phyloP scores from a whole-genome alignment of 2,797 vertebrate genomes.

The Allobates femoralis region DNA sequence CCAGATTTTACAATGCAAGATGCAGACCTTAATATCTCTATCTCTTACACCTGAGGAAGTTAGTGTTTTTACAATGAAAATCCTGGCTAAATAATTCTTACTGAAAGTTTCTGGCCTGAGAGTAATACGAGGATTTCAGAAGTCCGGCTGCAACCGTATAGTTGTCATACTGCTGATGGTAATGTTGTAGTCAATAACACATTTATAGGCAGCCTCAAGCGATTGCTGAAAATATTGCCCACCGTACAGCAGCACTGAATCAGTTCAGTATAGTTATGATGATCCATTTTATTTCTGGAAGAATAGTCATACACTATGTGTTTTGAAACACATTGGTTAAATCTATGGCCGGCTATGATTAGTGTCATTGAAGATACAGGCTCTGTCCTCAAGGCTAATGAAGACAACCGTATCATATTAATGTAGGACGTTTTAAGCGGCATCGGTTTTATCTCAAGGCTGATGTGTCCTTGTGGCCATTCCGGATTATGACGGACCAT shows the following conservation, averaged over 20 bases:
- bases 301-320: not conserved
- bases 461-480: not conserved
- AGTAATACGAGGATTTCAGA: no score
- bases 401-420: not conserved
- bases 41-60: no score
- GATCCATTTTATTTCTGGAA: not conserved
- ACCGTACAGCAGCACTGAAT: not conserved
- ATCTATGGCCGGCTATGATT: not conserved
- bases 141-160: no score
- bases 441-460: not conserved
- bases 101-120: no score
- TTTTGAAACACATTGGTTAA: not conserved
- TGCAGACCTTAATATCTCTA: no score
- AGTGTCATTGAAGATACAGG: not conserved
- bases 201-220: no score
- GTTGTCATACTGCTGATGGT: no score
- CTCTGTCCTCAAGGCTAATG: not conserved
- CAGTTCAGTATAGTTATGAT: not conserved
- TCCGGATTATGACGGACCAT: not conserved
- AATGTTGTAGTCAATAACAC: no score
- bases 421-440: not conserved
- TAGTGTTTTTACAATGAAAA: no score
- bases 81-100: no score
- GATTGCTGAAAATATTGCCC: not conserved
- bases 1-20: no score